Conservation (phyloP, 2,888 invertebrate genomes). For the Temnothorax ravouxi region DNA sequence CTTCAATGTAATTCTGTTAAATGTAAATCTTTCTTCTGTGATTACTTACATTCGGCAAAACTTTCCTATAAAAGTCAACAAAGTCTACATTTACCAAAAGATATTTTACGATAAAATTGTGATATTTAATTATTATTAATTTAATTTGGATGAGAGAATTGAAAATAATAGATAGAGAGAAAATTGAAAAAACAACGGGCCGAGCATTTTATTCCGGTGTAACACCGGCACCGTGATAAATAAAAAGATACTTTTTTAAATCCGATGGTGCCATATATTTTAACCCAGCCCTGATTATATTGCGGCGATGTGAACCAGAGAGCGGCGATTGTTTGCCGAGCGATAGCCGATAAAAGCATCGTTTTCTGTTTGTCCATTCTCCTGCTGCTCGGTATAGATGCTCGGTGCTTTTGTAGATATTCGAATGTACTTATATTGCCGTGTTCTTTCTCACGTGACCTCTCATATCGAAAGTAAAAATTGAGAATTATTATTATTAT, state of each 20-base stretch:
- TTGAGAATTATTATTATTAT: neutral
- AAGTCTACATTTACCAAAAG: neutral
- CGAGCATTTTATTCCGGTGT: neutral
- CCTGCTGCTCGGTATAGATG: slow-evolving; percentile 60
- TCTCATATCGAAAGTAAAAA: slow-evolving; percentile 23
- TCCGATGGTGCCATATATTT: neutral
- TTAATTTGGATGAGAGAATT: neutral
- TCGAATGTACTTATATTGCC: neutral
- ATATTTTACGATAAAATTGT: neutral
- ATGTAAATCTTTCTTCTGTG: neutral
- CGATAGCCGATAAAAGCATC: slow-evolving; percentile 84
- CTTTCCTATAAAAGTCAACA: neutral
- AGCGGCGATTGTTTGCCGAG: slow-evolving; percentile 80
- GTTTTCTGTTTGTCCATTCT: slow-evolving; percentile 81
- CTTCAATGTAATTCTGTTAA: neutral
- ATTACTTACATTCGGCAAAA: neutral
- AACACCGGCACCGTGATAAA: neutral
- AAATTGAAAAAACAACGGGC: neutral
- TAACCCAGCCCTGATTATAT: slow-evolving; percentile 62
- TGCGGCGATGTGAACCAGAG: slow-evolving; percentile 42
- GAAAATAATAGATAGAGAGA: neutral
- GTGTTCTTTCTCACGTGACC: slow-evolving; percentile 11
- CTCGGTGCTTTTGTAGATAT: slow-evolving; percentile 19
- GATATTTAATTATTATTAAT: neutral
- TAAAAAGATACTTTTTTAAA: slow-evolving; percentile 27